Conservation (phyloP, 2,797 vertebrate species). For the Cyclopterus lumpus region DNA sequence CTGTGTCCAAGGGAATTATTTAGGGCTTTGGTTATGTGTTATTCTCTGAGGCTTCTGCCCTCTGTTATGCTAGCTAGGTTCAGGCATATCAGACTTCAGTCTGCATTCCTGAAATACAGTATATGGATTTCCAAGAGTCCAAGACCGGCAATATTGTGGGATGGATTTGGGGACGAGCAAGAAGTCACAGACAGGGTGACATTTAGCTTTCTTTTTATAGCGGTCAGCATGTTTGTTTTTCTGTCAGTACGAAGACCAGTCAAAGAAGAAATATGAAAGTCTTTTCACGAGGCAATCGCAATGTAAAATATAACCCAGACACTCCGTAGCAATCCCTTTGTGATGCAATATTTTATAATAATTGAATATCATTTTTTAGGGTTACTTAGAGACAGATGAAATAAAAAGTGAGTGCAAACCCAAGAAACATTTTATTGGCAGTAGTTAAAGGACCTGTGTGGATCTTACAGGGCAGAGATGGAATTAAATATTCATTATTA, state of each 20-base stretch:
- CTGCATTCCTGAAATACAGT: slow-evolving; percentile 79
- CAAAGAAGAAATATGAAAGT: neutral
- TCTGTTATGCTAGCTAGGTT: slow-evolving; percentile 69
- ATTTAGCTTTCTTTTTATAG: slow-evolving; percentile 18
- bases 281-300: slow-evolving; percentile 22
- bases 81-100: slow-evolving; percentile 70
- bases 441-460: neutral
- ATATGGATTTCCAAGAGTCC: slow-evolving; percentile 61
- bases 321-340: neutral
- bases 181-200: slow-evolving; percentile 49
- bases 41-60: slow-evolving; percentile 77
- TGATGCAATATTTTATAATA: too few species aligned
- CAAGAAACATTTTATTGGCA: neutral
- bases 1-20: slow-evolving; percentile 76
- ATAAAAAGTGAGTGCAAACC: neutral
- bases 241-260: slow-evolving; percentile 29
- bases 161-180: slow-evolving; percentile 49
- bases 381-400: neutral
- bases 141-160: slow-evolving; percentile 62
- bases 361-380: too few species aligned
- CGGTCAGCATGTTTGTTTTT: slow-evolving; percentile 40
- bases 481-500: neutral
- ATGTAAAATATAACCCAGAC: slow-evolving; percentile 6
- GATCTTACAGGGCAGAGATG: neutral
- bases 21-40: slow-evolving; percentile 76